A percentile compares a stretch with the other conserved stretches of the same genome.
Conservation (phyloP, 2,113 vertebrate genomes). For the Neodon shergylaensis region DNA sequence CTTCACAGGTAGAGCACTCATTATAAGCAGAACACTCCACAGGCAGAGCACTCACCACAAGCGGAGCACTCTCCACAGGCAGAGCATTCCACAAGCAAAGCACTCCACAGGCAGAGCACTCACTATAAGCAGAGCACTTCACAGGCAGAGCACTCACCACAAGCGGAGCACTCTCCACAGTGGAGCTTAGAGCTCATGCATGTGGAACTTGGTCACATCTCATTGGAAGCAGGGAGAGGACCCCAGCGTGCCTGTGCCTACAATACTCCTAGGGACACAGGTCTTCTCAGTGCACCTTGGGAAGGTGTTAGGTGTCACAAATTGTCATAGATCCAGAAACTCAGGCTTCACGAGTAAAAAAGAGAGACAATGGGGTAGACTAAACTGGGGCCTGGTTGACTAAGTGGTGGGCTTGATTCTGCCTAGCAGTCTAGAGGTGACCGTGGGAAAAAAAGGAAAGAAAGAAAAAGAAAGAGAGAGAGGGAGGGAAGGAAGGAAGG, state of each 20-base stretch:
- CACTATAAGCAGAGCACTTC: background rate
- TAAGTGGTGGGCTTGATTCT: rapidly evolving
- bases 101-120: background rate
- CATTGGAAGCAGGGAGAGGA: background rate
- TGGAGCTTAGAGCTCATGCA: background rate
- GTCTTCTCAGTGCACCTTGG: background rate
- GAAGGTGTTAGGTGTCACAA: background rate
- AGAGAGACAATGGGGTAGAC: rapidly evolving
- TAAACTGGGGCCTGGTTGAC: rapidly evolving
- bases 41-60: background rate
- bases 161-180: background rate
- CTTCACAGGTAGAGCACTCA: background rate
- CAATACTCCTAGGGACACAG: background rate
- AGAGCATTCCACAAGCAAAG: no score
- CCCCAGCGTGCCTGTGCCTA: background rate
- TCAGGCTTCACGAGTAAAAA: background rate
- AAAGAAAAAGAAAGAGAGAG: no score
- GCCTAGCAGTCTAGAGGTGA: rapidly evolving
- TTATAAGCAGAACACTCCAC: background rate
- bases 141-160: background rate
- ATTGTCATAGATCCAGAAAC: no score
- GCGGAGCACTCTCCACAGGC: background rate
- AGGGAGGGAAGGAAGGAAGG: no score
- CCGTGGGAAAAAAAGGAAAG: background rate
- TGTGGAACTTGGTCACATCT: background rate